Percentiles rank a stretch among this genome's conserved stretches.
Conservation (phyloP, 2,888 invertebrate genomes). For the Ornithoptera priamus region DNA sequence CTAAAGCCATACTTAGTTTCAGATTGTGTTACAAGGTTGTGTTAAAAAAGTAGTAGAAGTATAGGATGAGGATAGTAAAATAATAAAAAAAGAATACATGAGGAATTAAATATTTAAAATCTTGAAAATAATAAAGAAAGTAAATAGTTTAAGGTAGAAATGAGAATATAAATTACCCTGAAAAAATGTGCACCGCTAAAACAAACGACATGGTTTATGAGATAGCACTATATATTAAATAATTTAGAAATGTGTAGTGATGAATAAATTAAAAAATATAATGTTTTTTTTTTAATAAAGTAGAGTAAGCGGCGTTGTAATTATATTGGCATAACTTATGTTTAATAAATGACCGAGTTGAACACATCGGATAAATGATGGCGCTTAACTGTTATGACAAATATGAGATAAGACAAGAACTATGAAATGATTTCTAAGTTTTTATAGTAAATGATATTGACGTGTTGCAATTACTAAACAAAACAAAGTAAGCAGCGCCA, state of each 20-base stretch:
- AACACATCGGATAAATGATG: not conserved
- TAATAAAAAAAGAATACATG: too few relatives aligned
- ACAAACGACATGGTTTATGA: too few relatives aligned
- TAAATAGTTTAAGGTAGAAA: too few relatives aligned
- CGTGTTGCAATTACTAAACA: conserved; percentile 73
- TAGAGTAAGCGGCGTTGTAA: not conserved
- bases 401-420: not conserved
- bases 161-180: too few relatives aligned
- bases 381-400: not conserved
- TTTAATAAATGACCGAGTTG: not conserved
- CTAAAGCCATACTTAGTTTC: not conserved
- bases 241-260: too few relatives aligned
- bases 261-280: too few relatives aligned
- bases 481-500: conserved; percentile 75
- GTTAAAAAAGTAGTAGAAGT: too few relatives aligned
- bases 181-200: too few relatives aligned
- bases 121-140: too few relatives aligned
- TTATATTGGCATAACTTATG: not conserved
- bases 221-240: too few relatives aligned
- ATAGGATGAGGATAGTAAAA: too few relatives aligned
- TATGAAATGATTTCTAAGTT: not conserved
- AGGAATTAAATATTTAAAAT: too few relatives aligned
- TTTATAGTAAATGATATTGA: conserved; percentile 47
- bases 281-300: not conserved
- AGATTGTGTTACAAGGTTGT: not conserved